Percentiles rank a stretch among this genome's conserved stretches.
Conservation (phyloP, 2,797 vertebrate species). For the Geotria australis region DNA sequence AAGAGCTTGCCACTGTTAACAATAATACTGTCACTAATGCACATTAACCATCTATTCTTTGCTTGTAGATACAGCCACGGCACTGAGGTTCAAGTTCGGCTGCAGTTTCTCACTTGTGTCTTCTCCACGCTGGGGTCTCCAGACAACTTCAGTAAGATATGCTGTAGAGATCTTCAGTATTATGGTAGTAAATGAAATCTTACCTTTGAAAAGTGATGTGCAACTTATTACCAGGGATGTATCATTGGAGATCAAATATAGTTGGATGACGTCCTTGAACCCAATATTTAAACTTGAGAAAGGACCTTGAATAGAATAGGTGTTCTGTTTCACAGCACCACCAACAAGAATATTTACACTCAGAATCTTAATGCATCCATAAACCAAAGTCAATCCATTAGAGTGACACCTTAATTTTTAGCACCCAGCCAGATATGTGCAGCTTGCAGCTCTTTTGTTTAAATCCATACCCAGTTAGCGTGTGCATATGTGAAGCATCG, state of each 20-base stretch:
- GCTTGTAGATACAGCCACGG: constrained; percentile 62
- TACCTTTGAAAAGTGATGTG: too few species aligned
- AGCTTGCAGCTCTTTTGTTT: too few species aligned
- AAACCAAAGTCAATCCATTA: background rate
- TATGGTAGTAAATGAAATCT: too few species aligned
- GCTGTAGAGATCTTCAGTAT: background rate
- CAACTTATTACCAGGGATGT: too few species aligned
- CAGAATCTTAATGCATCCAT: background rate
- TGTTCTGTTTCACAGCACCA: background rate
- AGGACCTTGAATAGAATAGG: background rate
- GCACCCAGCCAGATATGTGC: too few species aligned
- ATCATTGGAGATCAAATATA: background rate
- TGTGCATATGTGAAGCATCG: background rate
- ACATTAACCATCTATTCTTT: too few species aligned
- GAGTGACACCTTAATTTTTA: background rate
- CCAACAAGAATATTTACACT: background rate
- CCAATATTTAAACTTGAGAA: background rate
- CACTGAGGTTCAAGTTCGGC: constrained; percentile 83
- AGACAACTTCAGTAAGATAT: constrained; percentile 78
- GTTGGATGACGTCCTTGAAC: background rate
- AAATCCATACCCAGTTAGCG: background rate
- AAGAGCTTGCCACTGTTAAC: too few species aligned
- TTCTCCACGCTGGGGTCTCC: constrained; percentile 93
- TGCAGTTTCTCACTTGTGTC: constrained; percentile 89
- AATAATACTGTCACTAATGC: too few species aligned